Evolutionary conservation across 2,113 vertebrate species (phyloP).

Genomic region (Pantherophis guttatus): DNA sequence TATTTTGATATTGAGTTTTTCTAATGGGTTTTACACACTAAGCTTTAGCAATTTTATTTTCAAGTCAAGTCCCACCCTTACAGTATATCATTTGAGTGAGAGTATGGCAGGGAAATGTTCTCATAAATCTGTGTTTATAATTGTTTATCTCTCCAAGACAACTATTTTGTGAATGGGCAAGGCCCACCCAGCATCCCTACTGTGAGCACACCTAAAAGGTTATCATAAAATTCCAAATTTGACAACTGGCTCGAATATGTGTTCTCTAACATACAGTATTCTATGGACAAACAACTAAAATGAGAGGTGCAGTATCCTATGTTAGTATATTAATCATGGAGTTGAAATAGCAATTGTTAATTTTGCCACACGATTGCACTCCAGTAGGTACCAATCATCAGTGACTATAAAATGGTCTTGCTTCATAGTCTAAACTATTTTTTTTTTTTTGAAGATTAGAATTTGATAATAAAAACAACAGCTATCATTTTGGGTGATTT

Average conservation of each 20-base stretch:
- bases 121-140: not conserved
- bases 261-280: not conserved
- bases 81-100: not conserved
- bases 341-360: not conserved
- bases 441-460: not conserved
- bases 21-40: not conserved
- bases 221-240: not conserved
- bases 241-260: not conserved
- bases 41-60: not conserved
- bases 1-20: not conserved
- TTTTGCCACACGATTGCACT: slow-evolving; percentile 18
- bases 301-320: not conserved
- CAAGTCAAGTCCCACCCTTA: not conserved
- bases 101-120: not conserved
- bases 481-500: slow-evolving; percentile 37
- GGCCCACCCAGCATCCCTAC: not conserved
- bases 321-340: not conserved
- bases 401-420: slow-evolving; percentile 39
- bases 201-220: not conserved
- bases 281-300: not conserved
- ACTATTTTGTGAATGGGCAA: not conserved
- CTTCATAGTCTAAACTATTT: slow-evolving; percentile 37
- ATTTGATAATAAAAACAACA: slow-evolving; percentile 30
- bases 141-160: not conserved
- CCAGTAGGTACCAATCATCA: slow-evolving; percentile 43